Base-by-base conservation (phyloP, 2,797 vertebrate species). In the Ctenopoma kingsleyae region DNA sequence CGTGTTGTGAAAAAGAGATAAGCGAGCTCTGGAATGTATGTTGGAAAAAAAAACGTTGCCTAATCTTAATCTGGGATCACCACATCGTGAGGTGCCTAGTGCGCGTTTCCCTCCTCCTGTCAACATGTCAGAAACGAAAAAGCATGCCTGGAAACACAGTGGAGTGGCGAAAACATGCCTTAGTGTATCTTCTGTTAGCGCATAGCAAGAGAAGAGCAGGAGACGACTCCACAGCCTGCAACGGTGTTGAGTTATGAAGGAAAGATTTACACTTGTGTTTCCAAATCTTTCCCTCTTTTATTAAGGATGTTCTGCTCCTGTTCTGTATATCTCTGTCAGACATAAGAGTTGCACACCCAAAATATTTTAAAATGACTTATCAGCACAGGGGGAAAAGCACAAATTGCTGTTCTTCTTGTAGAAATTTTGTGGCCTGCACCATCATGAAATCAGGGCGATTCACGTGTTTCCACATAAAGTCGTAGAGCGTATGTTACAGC, bases 11-110 rank as follows among this genome's bases (percentile, higher is more conserved):
- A 23, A 32, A 36, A 56, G 63, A 80, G 81, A 82, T 82, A 86
- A 87, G 78, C 35, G 11, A 44, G 53, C 53, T 9, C 23, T 85
- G 88, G 90, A 90, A 90, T 91, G 85, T 59, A 52, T 22, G 25
- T 38, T 52, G 56, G 67, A 72, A 76, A 73, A 17, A 48, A 38
- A 38, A 38, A 38, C 2, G 36, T 75, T 80, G 62, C 44, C 53
- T 81, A 82, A 90, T 90, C 84, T 84, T 70, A 74, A 89, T 83
- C 73, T 55, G 72, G 67, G 68, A 90, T 91, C 87, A 47, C n/a
- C 48, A 23, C 69, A 8, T 83, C 27, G 81, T 22, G n/a, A 78
- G 71, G 57, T 52, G 52, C 69, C 68, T 36, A 4, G 35, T 1
- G 6, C 25, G 6, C 40, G 60, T 75, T 85, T 75, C 73, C 43